A percentile compares a stretch with the other conserved stretches of the same genome.
Conservation (phyloP, 35 echinoderm and acorn worm species). For the Nesometra sesokonis region DNA sequence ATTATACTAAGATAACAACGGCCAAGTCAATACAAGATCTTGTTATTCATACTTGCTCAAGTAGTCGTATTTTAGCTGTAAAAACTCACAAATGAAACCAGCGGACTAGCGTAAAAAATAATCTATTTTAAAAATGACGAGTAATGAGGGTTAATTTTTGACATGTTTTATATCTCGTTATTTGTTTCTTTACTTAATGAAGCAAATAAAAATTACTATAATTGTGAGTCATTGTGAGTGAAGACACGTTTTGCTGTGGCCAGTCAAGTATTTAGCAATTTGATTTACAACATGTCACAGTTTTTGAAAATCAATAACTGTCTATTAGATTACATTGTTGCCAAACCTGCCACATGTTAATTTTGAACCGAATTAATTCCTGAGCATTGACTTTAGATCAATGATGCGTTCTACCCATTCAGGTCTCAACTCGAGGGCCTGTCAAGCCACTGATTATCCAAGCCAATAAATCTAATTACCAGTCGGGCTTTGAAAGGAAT, state of each 20-base stretch:
- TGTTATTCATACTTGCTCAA: not conserved
- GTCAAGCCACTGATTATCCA: not conserved
- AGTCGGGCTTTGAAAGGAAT: too few relatives aligned
- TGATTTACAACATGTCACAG: not conserved
- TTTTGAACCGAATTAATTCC: not conserved
- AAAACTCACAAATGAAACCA: too few relatives aligned
- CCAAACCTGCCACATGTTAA: not conserved
- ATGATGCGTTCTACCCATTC: not conserved
- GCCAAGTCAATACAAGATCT: not conserved
- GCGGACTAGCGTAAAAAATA: not conserved
- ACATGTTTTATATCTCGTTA: too few relatives aligned
- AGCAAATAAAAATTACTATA: not conserved
- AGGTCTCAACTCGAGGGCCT: not conserved
- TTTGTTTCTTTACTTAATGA: not conserved
- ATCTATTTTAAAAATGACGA: not conserved
- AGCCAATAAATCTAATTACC: not conserved
- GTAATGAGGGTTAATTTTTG: too few relatives aligned
- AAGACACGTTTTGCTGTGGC: not conserved
- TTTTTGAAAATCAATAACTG: not conserved
- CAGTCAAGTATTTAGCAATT: not conserved
- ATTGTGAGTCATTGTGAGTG: not conserved
- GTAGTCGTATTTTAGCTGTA: too few relatives aligned
- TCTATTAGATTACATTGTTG: not conserved
- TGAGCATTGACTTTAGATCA: not conserved
- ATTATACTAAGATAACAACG: not conserved